A percentile compares a stretch with the other conserved stretches of the same genome.
Evolutionary conservation across 2,113 vertebrate species (phyloP).

Genomic region (Centropristis striata): DNA sequence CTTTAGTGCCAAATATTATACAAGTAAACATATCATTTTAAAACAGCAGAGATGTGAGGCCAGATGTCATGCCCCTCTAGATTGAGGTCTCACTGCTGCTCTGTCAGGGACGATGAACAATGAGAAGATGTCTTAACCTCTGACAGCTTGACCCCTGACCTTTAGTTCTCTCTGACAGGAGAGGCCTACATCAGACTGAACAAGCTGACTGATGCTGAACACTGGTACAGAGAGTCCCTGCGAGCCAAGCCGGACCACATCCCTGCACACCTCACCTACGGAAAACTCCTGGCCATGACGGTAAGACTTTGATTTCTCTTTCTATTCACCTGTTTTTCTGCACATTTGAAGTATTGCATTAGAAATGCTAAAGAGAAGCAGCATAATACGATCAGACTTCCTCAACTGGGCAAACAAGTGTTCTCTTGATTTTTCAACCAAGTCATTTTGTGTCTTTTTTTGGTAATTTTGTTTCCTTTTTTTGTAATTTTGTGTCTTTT

Average conservation of each 20-base stretch:
- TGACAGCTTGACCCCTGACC: slow-evolving; percentile 61
- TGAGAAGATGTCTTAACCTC: slow-evolving; percentile 62
- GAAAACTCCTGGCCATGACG: slow-evolving; percentile 94
- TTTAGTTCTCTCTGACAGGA: slow-evolving; percentile 83
- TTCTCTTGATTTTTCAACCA: too few relatives aligned
- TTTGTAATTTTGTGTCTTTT: too few relatives aligned
- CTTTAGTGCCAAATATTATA: neutral
- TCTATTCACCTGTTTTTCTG: too few relatives aligned
- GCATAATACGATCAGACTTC: too few relatives aligned
- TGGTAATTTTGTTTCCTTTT: too few relatives aligned
- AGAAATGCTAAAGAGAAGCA: too few relatives aligned
- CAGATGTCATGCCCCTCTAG: neutral
- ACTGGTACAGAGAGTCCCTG: slow-evolving; percentile 95
- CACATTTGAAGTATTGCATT: too few relatives aligned
- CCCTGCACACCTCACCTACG: slow-evolving; percentile 97
- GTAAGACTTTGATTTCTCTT: slow-evolving; percentile 80
- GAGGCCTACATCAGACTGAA: slow-evolving; percentile 96
- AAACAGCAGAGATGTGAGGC: neutral
- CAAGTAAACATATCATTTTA: neutral
- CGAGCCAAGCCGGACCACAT: slow-evolving; percentile 96
- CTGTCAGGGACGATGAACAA: slow-evolving; percentile 51
- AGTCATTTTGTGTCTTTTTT: too few relatives aligned
- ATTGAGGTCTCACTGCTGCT: neutral
- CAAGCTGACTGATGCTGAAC: slow-evolving; percentile 92
- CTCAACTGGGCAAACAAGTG: too few relatives aligned